Base-by-base conservation (phyloP, 2,797 vertebrate species). In the Catostomus latipinnis region DNA sequence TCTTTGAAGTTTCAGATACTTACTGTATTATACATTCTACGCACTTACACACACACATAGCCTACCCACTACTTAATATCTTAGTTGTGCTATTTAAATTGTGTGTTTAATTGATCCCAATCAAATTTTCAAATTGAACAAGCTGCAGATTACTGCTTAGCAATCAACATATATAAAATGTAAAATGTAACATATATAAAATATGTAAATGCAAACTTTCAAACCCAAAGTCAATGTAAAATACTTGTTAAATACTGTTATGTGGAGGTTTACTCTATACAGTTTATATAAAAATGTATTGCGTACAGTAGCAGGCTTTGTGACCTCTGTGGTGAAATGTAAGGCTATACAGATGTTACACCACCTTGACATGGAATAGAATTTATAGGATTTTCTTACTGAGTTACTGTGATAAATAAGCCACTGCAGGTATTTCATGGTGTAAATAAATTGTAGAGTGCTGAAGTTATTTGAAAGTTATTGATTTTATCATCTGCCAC, bases 1-100 rank as follows among this genome's bases (percentile, higher is more conserved):
- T 81, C 14, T 81, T 78, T 81, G 52, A 78, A 74, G 75, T 72
- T 14, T 50, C 9, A 6, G 45, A 52, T 34, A 34, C 34, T 34
- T 34, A 70, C 49, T 53, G 16, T 8, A 34, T 58, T 34, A 14
- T 48, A 11, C 58, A 68, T 18, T n/a, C 14, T 16, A 53, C n/a
- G 16, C 18, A 58, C 53, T 66, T 53, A 72, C 60, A 71, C 67
- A 71, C 67, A 18, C 71, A 56, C 71, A 45, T 48, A 46, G 46
- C 43, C 67, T 34, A 34, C 34, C 34, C 34, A 34, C 2, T 3
- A 34, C 34, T 34, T 34, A 34, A 34, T 34, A 34, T 34, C 34
- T 34, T 34, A 34, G 1, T 34, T 34, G 34, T 34, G 34, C 34
- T 34, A 34, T 34, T 57, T 8, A 57, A 16, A 57, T 57, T 57